Evolutionary conservation across 1,140 invertebrate genomes (phyloP), one percentile per base, ranked within the genome.

Genomic region (Lordiphosa mommai): DNA sequence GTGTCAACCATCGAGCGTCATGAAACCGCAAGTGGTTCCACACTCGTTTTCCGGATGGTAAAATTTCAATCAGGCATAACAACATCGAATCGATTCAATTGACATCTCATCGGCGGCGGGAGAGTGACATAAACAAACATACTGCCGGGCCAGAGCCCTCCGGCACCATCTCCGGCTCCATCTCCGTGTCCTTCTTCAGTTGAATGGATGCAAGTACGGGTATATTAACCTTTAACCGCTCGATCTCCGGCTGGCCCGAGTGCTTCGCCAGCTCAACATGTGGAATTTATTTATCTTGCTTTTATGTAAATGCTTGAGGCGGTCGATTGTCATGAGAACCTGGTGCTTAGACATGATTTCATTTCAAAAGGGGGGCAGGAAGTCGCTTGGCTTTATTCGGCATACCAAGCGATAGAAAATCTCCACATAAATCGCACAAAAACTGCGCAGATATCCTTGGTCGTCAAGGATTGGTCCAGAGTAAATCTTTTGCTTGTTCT

Each of bases 191-290:
- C 9, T 10, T 1, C 29, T 46, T 16, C 36, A 49, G 14, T 29
- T 48, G 27, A 47, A 32, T 47, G 30, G 27, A 41, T 53, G 37
- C 38, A 13, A 33, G 36, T 48, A 17, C 23, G 40, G 40, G 68
- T 52, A 57, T 71, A 59, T 71, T 71, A 71, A 71, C 68, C 68
- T 71, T 68, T 71, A 68, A 71, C 68, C 68, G 68, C 59, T 68
- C 63, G 67, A 70, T 61, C 67, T 67, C 46, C 43, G 51, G 44
- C 59, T 67, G 67, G 47, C 63, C 44, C 16, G 27, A 23, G 13
- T 51, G 3, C 55, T 40, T 60, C 33, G 44, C 40, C 57, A 30
- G 20, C 34, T 61, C 46, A 47, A 36, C 50, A 40, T 40, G 29
- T 34, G 50, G 16, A 60, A 59, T 70, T 61, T 67, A 67, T 70